phyloP scores from a whole-genome alignment of 2,797 vertebrate genomes.

The Tapirus indicus region DNA sequence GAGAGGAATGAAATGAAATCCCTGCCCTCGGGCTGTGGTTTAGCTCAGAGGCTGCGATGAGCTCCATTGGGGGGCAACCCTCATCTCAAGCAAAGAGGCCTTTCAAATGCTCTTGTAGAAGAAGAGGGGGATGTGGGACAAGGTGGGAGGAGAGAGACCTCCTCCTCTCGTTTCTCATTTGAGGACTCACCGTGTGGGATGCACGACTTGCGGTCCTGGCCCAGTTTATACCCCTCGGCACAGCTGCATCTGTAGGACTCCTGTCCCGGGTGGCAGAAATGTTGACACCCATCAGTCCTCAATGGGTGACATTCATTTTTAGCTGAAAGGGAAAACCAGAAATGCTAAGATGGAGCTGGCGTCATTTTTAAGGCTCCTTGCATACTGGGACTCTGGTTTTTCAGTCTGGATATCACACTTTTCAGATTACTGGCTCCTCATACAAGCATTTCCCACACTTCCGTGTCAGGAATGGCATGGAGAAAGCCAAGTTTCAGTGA shows the following conservation, averaged over 20 bases:
- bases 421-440: not conserved
- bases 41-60: too few relatives aligned
- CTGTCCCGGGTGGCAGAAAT: constrained; percentile 91
- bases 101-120: not conserved
- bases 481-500: not conserved
- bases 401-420: not conserved
- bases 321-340: constrained; percentile 83
- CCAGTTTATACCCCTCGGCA: constrained; percentile 90
- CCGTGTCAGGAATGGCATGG: not conserved
- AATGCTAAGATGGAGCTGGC: not conserved
- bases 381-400: not conserved
- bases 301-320: constrained; percentile 89
- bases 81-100: not conserved
- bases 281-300: constrained; percentile 90
- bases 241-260: constrained; percentile 91
- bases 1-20: too few relatives aligned
- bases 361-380: not conserved
- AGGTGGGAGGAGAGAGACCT: not conserved
- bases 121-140: not conserved
- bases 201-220: constrained; percentile 90
- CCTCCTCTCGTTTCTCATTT: not conserved
- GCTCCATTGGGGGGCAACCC: too few relatives aligned
- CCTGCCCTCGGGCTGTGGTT: too few relatives aligned
- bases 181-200: constrained; percentile 88
- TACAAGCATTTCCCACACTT: not conserved